Conservation (phyloP, 2,113 vertebrate genomes). For the human (Homo sapiens) region DNA sequence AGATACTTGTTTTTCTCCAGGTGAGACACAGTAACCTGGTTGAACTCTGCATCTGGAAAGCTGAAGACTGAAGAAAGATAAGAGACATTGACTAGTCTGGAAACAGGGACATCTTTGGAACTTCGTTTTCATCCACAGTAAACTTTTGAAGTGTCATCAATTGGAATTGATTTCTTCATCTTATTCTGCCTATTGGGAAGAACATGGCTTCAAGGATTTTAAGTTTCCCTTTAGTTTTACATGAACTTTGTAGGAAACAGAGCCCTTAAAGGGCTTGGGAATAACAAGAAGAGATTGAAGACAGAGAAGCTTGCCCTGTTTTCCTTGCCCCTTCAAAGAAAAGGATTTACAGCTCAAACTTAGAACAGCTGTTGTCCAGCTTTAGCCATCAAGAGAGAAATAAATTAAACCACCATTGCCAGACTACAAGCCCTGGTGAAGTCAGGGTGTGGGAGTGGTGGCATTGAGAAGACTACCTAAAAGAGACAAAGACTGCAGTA, state of each 20-base stretch:
- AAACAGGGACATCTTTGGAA: slow-evolving; percentile 47
- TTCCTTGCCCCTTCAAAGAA: slow-evolving; percentile 74
- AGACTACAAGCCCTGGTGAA: slow-evolving; percentile 69
- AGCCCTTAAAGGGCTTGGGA: slow-evolving; percentile 55
- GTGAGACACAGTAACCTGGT: slow-evolving; percentile 46
- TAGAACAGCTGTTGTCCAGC: slow-evolving; percentile 81
- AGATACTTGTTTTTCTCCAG: slow-evolving; percentile 46
- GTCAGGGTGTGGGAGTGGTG: slow-evolving; percentile 74
- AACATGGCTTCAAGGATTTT: slow-evolving; percentile 72
- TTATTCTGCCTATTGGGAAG: slow-evolving; percentile 39
- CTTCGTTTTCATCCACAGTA: slow-evolving; percentile 26
- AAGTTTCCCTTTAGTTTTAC: slow-evolving; percentile 61
- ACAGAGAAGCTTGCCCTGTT: slow-evolving; percentile 5
- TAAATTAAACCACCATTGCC: slow-evolving; percentile 77
- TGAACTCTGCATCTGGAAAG: slow-evolving; percentile 46
- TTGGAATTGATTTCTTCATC: slow-evolving; percentile 33
- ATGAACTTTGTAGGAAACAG: slow-evolving; percentile 44
- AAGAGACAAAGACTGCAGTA: neutral
- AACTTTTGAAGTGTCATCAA: slow-evolving; percentile 27
- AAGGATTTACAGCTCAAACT: slow-evolving; percentile 86
- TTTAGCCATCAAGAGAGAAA: slow-evolving; percentile 81
- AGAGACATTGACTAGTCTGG: slow-evolving; percentile 40
- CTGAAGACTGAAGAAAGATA: slow-evolving; percentile 44
- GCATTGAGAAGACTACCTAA: neutral
- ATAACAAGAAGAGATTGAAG: slow-evolving; percentile 73